These are phyloP conservation scores for Hydractinia symbiolongicarpus DNA, from an alignment of 30 jellyfish, hydroid and myxozoan species.

Conservation along the genomic window DNA sequence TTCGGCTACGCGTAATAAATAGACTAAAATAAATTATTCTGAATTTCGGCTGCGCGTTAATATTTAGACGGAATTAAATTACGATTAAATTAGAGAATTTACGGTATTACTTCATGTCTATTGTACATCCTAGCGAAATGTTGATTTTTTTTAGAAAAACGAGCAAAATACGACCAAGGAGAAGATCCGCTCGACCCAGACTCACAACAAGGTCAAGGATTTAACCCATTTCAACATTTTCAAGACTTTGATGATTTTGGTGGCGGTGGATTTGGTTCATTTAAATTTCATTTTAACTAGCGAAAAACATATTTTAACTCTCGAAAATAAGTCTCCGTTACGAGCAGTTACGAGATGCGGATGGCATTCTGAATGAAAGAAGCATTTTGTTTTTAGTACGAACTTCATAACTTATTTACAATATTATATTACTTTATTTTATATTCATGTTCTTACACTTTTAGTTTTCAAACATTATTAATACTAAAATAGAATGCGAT, in stretches of 20 bases:
- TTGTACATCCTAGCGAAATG: neutral
- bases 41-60: no score
- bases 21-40: no score
- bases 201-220: conserved; percentile 77
- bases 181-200: conserved; percentile 94
- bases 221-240: conserved; percentile 42
- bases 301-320: neutral
- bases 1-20: no score
- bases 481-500: no score
- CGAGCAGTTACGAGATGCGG: neutral
- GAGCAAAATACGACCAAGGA: conserved; percentile 83
- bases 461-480: no score
- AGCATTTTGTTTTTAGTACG: no score
- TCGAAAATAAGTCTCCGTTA: neutral
- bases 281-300: conserved; percentile 72
- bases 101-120: neutral
- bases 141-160: conserved; percentile 47
- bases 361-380: no score
- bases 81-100: neutral
- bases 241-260: conserved; percentile 13
- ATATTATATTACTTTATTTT: no score
- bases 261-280: conserved; percentile 74
- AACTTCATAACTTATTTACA: no score
- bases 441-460: no score
- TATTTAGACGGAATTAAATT: no score